Base-by-base conservation (phyloP, 2,888 invertebrate species). In the Slavum lentiscoides region DNA sequence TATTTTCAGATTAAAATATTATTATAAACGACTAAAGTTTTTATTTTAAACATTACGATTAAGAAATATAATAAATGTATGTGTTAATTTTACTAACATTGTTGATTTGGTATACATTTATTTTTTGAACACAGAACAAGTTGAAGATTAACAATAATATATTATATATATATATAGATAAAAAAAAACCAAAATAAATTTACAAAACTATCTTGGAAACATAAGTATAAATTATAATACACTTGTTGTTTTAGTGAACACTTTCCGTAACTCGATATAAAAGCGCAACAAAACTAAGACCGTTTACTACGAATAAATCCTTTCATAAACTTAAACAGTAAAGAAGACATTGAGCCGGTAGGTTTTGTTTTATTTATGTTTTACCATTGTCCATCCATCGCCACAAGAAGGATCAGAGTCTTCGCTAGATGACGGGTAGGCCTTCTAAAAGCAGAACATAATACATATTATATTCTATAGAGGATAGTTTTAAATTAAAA, bases 321-420 rank as follows among this genome's bases (percentile, higher is more conserved):
- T 61, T 43, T 37, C 13, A 64, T 53, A 74, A 37, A 74, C 64
- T 64, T 74, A 61, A 61, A 69, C 0, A 53, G 11, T 62, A n/a
- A 61, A n/a, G 17, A 68, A 59, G 1, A 66, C 21, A 61, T 59
- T 30, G 17, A 49, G 8, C 21, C 9, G 5, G 23, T 58, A 17
- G 43, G 43, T 43, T 9, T 43, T 43, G 43, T 59, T n/a, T 72
- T 72, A 80, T 23, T 80, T 80, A 58, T 72, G 80, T 72, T 80
- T 80, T 58, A 80, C 80, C 11, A 80, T 72, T 13, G 80, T 80
- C 80, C 80, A 80, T 58, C 80, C 80, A 64, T 80, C 77, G 8
- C 70, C 72, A n/a, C 43, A 49, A 9, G 64, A 37, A 15, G 72
- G 6, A 23, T 72, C 80, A 30, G 64, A 64, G 5, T 80, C 80